Evolutionary conservation across 2,113 vertebrate species (phyloP).

Genomic region (Passer domesticus): DNA sequence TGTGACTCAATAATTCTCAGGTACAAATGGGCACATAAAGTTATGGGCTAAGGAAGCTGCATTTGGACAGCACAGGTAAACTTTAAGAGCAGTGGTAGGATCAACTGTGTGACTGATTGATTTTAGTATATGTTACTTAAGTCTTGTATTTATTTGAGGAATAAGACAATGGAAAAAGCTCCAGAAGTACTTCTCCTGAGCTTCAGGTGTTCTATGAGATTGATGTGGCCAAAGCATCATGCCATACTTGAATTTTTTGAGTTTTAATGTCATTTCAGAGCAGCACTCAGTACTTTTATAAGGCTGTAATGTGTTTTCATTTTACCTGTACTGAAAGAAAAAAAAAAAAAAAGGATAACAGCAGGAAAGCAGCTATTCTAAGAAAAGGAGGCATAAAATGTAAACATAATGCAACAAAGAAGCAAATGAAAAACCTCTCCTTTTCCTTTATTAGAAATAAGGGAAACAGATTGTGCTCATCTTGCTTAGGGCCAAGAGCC

Average conservation of each 20-base stretch:
- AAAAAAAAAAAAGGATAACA: neutral
- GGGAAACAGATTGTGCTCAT: conserved; percentile 74
- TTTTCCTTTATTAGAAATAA: conserved; percentile 67
- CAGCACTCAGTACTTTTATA: neutral
- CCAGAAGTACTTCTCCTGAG: neutral
- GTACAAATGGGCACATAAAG: neutral
- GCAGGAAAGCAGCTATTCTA: conserved; percentile 58
- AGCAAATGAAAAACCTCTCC: conserved; percentile 59
- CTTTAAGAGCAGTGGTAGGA: neutral
- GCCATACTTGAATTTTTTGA: neutral
- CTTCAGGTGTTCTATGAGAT: neutral
- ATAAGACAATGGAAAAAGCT: neutral
- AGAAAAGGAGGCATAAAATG: conserved; percentile 52
- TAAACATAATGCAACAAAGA: conserved; percentile 59
- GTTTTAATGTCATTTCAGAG: conserved; percentile 36
- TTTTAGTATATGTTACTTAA: neutral
- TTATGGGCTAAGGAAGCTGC: neutral
- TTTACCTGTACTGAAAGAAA: conserved; percentile 54
- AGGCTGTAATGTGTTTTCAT: conserved; percentile 12
- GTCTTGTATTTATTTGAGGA: neutral
- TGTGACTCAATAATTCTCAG: neutral
- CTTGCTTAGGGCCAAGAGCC: conserved; percentile 69
- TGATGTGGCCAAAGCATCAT: neutral
- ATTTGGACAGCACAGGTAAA: neutral
- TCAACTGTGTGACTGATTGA: neutral